phyloP scores from a whole-genome alignment of 2,113 vertebrate genomes.

The Gnathonemus longibarbis region DNA sequence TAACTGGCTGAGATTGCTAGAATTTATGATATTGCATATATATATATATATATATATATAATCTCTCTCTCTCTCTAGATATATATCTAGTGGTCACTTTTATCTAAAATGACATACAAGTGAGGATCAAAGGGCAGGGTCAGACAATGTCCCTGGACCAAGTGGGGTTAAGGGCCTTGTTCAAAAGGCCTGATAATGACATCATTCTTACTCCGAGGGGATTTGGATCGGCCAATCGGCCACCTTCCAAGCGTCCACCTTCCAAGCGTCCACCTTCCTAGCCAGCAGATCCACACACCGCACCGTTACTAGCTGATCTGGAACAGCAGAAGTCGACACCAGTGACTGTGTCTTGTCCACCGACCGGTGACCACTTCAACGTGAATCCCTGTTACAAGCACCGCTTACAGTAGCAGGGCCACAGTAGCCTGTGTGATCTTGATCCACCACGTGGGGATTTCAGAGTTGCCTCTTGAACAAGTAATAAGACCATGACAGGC shows the following conservation, averaged over 20 bases:
- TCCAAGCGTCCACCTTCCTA: neutral
- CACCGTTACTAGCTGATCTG: neutral
- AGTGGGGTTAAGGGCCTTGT: neutral
- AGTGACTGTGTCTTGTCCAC: neutral
- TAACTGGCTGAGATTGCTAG: neutral
- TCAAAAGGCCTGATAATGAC: neutral
- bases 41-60: neutral
- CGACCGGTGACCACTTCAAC: neutral
- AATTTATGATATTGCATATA: neutral
- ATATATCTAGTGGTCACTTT: neutral
- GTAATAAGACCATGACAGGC: neutral
- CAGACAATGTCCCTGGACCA: neutral
- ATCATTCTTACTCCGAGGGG: neutral
- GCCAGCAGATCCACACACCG: neutral
- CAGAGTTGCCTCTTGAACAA: neutral
- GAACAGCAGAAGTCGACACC: neutral
- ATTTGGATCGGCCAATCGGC: neutral
- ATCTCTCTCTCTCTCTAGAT: no score
- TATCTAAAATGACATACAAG: neutral
- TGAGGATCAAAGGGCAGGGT: neutral
- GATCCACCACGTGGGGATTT: neutral
- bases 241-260: neutral
- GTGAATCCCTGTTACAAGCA: neutral
- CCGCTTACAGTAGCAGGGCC: neutral
- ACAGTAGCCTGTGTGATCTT: neutral